Base-by-base conservation (phyloP, 1,140 invertebrate species). In the Phymastichus coffea region DNA sequence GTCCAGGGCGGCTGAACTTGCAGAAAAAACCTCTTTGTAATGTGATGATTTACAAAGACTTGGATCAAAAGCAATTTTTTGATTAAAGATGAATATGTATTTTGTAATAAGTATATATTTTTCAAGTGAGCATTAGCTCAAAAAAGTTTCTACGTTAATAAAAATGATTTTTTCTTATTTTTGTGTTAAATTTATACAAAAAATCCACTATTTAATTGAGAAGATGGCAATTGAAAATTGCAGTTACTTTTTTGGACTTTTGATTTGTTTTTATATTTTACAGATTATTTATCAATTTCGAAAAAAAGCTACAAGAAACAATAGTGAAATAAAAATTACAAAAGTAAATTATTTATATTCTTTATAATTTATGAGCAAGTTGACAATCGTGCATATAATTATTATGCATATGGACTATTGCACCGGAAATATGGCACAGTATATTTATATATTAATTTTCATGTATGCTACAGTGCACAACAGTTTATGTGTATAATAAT, bases 1-100 rank as follows among this genome's bases (percentile, higher is more conserved):
- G 33, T 82, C 81, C 19, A 88, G 85, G 73, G 87, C 87, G 35
- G 85, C 76, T 12, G 67, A 70, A n/a, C 56, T 80, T n/a, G 76
- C 77, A 33, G 76, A 76, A 35, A 78, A 74, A 63, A 48, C 30
- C 28, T 37, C 43, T 19, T 17, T 60, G 7, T 40, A 46, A 20
- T 52, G 8, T 43, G 14, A 25, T 25, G 4, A 19, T n/a, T 20
- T 22, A 19, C 10, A 57, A 57, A 52, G 20, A 25, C 41, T 59
- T 52, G 1, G 28, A 57, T 9, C 35, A n/a, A 26, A 30, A 57
- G 35, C 0, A 33, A 30, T 38, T 44, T 44, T 37, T 37, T n/a
- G n/a, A 44, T 47, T 40, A 17, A 47, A 33, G 19, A 17, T 35
- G 47, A 47, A 30, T 47, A 37, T 54, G 54, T 54, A 47, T 54